Base-by-base conservation (phyloP, 2,888 invertebrate species). In the Petrolisthes manimaculis region DNA sequence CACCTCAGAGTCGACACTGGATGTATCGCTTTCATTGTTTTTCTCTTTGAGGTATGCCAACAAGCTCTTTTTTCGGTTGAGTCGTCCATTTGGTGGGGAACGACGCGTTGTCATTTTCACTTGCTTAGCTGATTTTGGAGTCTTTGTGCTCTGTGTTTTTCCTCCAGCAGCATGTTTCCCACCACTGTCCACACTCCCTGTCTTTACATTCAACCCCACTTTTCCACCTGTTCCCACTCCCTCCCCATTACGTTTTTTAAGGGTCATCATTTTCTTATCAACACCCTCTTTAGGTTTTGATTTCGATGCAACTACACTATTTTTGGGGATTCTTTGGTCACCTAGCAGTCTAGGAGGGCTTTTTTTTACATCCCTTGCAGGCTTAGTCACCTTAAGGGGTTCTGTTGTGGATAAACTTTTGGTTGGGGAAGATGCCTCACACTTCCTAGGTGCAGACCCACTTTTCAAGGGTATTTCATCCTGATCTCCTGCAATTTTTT, bases 1-100 rank as follows among this genome's bases (percentile, higher is more conserved):
- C 55, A 84, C 90, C 61, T 89, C 90, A 21, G 89, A 89, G 54
- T 90, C 90, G 12, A 89, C 89, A 56, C 86, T 91, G 56, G 90
- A 88, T 9, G 89, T 86, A 74, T 91, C 90, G 54, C 89, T 89
- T 37, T 91, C 89, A n/a, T 88, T 88, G 82, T 89, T 91, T 12
- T 83, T 79, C 69, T 91, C 90, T 56, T 91, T 91, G 53, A 91
- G 78, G 80, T 91, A 91, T 18, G 89, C 83, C 21, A 91, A 82
- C n/a, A 91, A 86, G 74, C 90, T 91, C 55, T 88, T 89, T 82
- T 91, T 91, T 14, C 84, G 80, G 56, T 89, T 85, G 12, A 89
- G 67, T 54, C 89, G 89, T 53, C 88, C 88, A 54, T 88, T 87
- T 53, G 89, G 89, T 75, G 84, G 61, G 24, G 86, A 77, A 56